Percentiles rank a stretch among this genome's conserved stretches.
phyloP scores from a whole-genome alignment of 1,140 invertebrate genomes.

The Lethrus apterus region DNA sequence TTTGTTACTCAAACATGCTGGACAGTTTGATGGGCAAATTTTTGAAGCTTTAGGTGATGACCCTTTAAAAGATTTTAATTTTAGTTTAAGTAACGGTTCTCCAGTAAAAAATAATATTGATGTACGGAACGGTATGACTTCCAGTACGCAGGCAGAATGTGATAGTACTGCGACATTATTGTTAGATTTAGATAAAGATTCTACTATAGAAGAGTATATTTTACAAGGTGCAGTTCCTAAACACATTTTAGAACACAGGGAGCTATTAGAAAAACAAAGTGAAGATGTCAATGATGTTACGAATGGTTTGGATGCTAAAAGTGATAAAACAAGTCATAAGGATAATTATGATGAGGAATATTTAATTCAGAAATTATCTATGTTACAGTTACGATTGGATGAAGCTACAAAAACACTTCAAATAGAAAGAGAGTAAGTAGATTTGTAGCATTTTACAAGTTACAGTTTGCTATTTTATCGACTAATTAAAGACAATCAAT shows the following conservation, averaged over 20 bases:
- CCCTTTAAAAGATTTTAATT: slow-evolving; percentile 39
- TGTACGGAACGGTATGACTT: slow-evolving; percentile 43
- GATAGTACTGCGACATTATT: slow-evolving; percentile 30
- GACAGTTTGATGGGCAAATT: slow-evolving; percentile 51
- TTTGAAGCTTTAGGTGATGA: slow-evolving; percentile 44
- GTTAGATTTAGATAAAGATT: slow-evolving; percentile 43
- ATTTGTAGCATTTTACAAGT: background rate
- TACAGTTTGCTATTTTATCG: background rate
- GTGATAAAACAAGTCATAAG: slow-evolving; percentile 32
- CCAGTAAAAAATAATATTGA: slow-evolving; percentile 36
- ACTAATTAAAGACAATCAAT: too few relatives aligned
- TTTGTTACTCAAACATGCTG: slow-evolving; percentile 59
- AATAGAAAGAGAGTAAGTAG: slow-evolving; percentile 62
- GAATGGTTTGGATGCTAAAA: slow-evolving; percentile 19
- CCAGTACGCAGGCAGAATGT: slow-evolving; percentile 30
- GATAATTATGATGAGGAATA: slow-evolving; percentile 53
- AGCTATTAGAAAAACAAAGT: slow-evolving; percentile 23
- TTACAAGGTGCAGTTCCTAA: slow-evolving; percentile 57
- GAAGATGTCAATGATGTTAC: slow-evolving; percentile 9
- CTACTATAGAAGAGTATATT: slow-evolving; percentile 53
- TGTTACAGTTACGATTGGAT: slow-evolving; percentile 63
- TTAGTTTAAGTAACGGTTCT: slow-evolving; percentile 36
- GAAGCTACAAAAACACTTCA: slow-evolving; percentile 68
- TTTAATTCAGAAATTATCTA: slow-evolving; percentile 57
- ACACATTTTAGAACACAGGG: slow-evolving; percentile 47